Conservation (phyloP, 2,888 invertebrate species). For the Nematopogon swammerdamellus region DNA sequence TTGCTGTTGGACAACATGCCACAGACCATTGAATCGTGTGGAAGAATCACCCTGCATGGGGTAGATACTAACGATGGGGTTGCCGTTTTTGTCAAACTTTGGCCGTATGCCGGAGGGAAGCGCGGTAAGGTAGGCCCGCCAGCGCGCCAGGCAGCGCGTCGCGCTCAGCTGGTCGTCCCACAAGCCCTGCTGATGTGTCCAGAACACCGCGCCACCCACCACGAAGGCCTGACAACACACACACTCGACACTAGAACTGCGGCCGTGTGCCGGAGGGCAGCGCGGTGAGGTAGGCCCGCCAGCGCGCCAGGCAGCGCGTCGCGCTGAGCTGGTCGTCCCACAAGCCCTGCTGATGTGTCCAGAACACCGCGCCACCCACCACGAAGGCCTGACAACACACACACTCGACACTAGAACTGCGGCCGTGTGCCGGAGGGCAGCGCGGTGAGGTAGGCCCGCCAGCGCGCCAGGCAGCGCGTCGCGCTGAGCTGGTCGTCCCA, state of each 20-base stretch:
- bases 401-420: too few species aligned
- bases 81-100: constrained; percentile 35
- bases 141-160: constrained; percentile 37
- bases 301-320: constrained; percentile 37
- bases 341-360: constrained; percentile 45
- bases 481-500: constrained; percentile 46
- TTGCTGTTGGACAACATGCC: too few species aligned
- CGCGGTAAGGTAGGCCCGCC: constrained; percentile 41
- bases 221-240: too few species aligned
- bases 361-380: too few species aligned
- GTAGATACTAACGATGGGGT: constrained; percentile 31
- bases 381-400: too few species aligned
- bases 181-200: constrained; percentile 45
- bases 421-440: constrained; percentile 42
- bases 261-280: constrained; percentile 42
- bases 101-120: constrained; percentile 42
- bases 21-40: too few species aligned
- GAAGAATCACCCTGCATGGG: too few species aligned
- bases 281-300: constrained; percentile 41
- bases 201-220: too few species aligned
- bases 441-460: constrained; percentile 41
- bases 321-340: constrained; percentile 46
- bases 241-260: too few species aligned
- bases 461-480: constrained; percentile 38
- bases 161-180: constrained; percentile 46